phyloP scores from a whole-genome alignment of 2,888 invertebrate genomes.

The Antheraea yamamai region DNA sequence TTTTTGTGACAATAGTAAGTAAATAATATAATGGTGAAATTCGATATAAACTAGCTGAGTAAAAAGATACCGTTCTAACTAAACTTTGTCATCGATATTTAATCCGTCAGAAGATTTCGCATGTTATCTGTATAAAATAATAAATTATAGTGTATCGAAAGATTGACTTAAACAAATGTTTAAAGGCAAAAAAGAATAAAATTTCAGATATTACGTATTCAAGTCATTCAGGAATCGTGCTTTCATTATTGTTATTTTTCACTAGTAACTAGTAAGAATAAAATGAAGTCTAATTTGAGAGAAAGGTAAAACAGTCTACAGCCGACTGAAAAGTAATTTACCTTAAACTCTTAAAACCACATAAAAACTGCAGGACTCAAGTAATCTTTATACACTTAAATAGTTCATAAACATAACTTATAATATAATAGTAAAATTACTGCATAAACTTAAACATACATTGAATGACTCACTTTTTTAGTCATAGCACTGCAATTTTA shows the following conservation, averaged over 20 bases:
- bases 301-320: background rate
- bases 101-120: too few relatives aligned
- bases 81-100: background rate
- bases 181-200: too few relatives aligned
- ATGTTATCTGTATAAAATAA: background rate
- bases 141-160: too few relatives aligned
- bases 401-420: background rate
- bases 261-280: background rate
- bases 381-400: background rate
- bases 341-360: too few relatives aligned
- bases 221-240: too few relatives aligned
- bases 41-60: too few relatives aligned
- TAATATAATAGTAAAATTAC: background rate
- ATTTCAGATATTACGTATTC: too few relatives aligned
- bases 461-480: background rate
- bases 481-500: constrained; percentile 1
- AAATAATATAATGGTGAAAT: background rate
- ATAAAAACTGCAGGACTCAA: too few relatives aligned
- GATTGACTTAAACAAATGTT: too few relatives aligned
- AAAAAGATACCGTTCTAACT: background rate
- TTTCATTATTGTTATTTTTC: background rate
- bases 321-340: background rate
- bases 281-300: background rate
- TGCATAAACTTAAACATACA: background rate
- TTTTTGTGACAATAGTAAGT: background rate